Evolutionary conservation across 1,140 invertebrate species (phyloP).

Genomic region (Pectinophora gossypiella): DNA sequence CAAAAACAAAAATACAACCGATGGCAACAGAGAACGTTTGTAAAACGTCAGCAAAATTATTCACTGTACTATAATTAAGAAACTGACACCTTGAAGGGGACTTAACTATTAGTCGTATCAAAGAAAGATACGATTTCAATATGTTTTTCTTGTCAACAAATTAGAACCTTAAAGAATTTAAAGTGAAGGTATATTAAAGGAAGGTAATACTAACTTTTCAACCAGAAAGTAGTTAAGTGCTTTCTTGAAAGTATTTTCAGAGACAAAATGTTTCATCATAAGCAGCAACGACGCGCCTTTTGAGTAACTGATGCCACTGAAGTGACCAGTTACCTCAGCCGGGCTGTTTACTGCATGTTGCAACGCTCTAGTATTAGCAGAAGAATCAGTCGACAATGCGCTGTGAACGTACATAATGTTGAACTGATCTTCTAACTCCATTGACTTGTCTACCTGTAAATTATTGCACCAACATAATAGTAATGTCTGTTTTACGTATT

Average conservation of each 20-base stretch:
- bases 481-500: no score
- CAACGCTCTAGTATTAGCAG: slow-evolving; percentile 40
- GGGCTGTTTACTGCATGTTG: slow-evolving; percentile 69
- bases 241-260: slow-evolving; percentile 77
- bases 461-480: no score
- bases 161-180: no score
- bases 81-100: no score
- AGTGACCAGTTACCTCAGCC: slow-evolving; percentile 75
- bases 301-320: slow-evolving; percentile 78
- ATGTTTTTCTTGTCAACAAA: no score
- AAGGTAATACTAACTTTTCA: slow-evolving; percentile 69
- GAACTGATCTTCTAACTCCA: slow-evolving; percentile 57
- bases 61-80: no score
- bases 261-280: slow-evolving; percentile 84
- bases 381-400: slow-evolving; percentile 44
- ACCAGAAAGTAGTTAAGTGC: slow-evolving; percentile 77
- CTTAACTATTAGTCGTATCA: no score
- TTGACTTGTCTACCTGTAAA: slow-evolving; percentile 37
- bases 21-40: no score
- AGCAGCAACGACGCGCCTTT: slow-evolving; percentile 82
- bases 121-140: no score
- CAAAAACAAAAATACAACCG: slow-evolving; percentile 2
- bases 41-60: no score
- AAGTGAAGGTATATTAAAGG: no score
- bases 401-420: slow-evolving; percentile 55